Percentiles rank a stretch among this genome's conserved stretches.
phyloP scores from a whole-genome alignment of 2,113 vertebrate genomes.

The Zootoca vivipara region DNA sequence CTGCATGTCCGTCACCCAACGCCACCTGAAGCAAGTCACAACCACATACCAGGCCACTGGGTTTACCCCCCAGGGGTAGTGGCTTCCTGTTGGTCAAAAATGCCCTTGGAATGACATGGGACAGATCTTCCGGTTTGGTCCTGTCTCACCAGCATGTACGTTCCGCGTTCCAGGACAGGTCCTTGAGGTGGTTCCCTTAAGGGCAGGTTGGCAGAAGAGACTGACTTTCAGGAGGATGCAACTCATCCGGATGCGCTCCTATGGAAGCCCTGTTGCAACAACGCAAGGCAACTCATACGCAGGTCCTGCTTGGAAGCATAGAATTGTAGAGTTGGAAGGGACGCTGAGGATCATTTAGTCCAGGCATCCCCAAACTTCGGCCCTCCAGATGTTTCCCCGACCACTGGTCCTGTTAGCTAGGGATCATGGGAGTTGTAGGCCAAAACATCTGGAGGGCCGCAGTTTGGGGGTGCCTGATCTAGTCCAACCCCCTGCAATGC shows the following conservation, averaged over 20 bases:
- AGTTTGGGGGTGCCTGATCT: no score
- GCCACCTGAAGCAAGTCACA: neutral
- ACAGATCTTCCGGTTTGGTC: neutral
- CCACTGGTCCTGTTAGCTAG: no score
- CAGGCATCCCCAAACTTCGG: no score
- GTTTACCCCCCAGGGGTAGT: neutral
- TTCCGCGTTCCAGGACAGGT: neutral
- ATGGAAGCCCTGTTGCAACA: neutral
- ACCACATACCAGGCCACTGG: neutral
- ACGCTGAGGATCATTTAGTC: no score
- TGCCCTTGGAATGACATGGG: neutral
- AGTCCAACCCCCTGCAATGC: no score
- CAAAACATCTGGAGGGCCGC: no score
- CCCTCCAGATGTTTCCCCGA: no score
- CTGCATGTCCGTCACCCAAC: neutral
- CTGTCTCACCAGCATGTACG: no score
- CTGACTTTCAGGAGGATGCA: neutral
- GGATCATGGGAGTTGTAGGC: no score
- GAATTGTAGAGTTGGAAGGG: no score
- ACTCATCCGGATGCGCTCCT: neutral
- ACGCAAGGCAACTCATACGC: neutral
- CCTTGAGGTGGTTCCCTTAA: neutral
- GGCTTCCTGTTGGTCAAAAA: slow-evolving; percentile 6
- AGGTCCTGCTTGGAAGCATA: neutral
- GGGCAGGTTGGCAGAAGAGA: neutral